A percentile compares a stretch with the other conserved stretches of the same genome.
phyloP scores from a whole-genome alignment of 2,113 vertebrate genomes.

The Apodemus sylvaticus region DNA sequence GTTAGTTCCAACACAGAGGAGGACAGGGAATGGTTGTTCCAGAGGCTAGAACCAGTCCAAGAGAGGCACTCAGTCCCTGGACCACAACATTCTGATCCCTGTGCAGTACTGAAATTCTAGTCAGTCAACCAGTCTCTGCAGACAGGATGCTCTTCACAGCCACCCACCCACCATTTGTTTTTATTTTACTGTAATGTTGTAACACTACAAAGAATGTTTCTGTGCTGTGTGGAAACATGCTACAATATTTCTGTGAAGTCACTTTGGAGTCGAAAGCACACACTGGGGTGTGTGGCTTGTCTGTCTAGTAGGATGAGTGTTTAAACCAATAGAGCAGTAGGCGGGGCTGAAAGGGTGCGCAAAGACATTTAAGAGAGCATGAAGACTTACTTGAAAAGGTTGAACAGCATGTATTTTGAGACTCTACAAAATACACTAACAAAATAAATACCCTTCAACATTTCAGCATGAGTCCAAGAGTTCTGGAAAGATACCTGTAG shows the following conservation, averaged over 20 bases:
- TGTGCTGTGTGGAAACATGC: neutral
- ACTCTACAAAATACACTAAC: constrained; percentile 53
- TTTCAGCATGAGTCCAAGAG: neutral
- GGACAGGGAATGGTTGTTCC: no score
- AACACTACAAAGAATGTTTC: constrained; percentile 30
- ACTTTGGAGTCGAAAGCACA: neutral
- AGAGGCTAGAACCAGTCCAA: neutral
- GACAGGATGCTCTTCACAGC: neutral
- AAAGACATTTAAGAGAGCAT: constrained; percentile 51
- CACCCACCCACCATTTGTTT: neutral
- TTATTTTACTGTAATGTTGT: neutral
- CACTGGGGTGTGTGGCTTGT: neutral
- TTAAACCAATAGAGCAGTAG: constrained; percentile 38
- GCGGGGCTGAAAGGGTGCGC: constrained; percentile 37
- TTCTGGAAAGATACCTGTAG: neutral
- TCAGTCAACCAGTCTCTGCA: neutral
- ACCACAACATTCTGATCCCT: neutral
- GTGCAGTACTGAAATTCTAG: neutral
- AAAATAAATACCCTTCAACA: constrained; percentile 41
- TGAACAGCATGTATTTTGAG: constrained; percentile 36
- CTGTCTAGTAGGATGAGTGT: neutral
- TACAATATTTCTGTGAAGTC: constrained; percentile 15
- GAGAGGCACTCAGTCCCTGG: neutral
- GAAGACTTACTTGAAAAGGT: constrained; percentile 45
- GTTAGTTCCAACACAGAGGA: neutral